Percentiles rank a stretch among this genome's conserved stretches.
Evolutionary conservation across 1,140 invertebrate genomes (phyloP).

Genomic region (Drosophila paulistorum): DNA sequence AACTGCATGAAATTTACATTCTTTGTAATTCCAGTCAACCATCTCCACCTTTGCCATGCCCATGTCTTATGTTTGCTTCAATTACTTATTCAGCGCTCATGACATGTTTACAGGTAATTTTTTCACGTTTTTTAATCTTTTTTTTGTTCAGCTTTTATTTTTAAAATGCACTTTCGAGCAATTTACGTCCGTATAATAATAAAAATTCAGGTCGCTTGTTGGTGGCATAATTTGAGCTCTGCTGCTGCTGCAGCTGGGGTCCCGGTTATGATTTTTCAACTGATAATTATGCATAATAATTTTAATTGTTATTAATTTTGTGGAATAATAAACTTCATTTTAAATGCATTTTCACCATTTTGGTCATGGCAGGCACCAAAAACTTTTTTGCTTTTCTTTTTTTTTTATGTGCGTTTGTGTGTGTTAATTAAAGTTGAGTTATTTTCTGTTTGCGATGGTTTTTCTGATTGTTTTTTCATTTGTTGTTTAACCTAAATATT

Average conservation of each 20-base stretch:
- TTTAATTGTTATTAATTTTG: slow-evolving; percentile 50
- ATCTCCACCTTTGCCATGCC: too few species aligned
- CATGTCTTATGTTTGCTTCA: neutral
- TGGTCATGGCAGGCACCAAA: slow-evolving; percentile 34
- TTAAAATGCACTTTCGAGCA: neutral
- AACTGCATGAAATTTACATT: too few species aligned
- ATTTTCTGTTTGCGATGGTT: slow-evolving; percentile 30
- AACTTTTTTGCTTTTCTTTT: neutral
- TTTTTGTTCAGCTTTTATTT: neutral
- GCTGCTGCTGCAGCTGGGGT: neutral
- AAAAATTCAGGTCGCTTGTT: slow-evolving; percentile 8
- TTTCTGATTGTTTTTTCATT: slow-evolving; percentile 42
- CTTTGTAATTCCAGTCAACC: too few species aligned
- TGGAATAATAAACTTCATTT: slow-evolving; percentile 30
- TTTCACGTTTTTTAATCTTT: neutral
- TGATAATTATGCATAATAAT: slow-evolving; percentile 37
- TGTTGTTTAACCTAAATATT: slow-evolving; percentile 40
- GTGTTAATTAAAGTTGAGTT: slow-evolving; percentile 53
- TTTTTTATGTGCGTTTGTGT: neutral
- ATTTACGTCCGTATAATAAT: slow-evolving; percentile 6
- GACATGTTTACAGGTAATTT: slow-evolving; percentile 17
- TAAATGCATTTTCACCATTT: slow-evolving; percentile 7
- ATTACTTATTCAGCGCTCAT: neutral
- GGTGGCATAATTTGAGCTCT: slow-evolving; percentile 13
- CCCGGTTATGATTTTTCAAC: slow-evolving; percentile 9